phyloP scores from a whole-genome alignment of 2,797 vertebrate species.

The Diglossa cyanea region DNA sequence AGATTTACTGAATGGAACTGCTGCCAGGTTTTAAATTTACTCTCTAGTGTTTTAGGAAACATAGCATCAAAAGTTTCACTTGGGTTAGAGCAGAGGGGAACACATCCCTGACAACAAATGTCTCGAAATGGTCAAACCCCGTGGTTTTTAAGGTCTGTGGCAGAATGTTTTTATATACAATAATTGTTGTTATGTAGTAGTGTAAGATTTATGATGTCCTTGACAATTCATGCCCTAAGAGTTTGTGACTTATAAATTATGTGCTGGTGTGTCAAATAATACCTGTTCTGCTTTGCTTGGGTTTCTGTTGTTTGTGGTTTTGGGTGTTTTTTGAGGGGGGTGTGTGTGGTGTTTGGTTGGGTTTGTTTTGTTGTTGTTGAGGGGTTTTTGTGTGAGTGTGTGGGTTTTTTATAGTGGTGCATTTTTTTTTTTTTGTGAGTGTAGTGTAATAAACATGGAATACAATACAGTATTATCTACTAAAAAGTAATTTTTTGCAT shows the following conservation, averaged over 20 bases:
- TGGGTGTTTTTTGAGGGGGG: no score
- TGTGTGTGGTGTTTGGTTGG: background rate
- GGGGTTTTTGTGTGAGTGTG: background rate
- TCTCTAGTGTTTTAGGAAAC: background rate
- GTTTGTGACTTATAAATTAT: background rate
- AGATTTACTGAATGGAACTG: background rate
- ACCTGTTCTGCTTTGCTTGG: background rate
- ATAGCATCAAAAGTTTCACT: background rate
- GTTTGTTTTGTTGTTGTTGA: background rate
- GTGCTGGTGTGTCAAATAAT: background rate
- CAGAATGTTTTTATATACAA: background rate
- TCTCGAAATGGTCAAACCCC: background rate
- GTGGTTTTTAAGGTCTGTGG: background rate
- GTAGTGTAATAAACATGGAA: background rate
- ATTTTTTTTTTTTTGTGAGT: background rate
- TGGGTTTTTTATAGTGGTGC: background rate
- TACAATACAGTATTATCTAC: background rate
- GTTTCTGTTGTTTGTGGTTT: background rate
- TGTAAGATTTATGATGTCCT: slow-evolving; percentile 11
- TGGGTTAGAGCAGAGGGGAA: background rate
- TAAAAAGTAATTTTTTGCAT: background rate
- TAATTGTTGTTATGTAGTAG: slow-evolving; percentile 6
- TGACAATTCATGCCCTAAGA: slow-evolving; percentile 31
- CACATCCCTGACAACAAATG: background rate
- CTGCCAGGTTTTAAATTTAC: background rate